Evolutionary conservation across 2,113 vertebrate species (phyloP).

Genomic region (Anas platyrhynchos): DNA sequence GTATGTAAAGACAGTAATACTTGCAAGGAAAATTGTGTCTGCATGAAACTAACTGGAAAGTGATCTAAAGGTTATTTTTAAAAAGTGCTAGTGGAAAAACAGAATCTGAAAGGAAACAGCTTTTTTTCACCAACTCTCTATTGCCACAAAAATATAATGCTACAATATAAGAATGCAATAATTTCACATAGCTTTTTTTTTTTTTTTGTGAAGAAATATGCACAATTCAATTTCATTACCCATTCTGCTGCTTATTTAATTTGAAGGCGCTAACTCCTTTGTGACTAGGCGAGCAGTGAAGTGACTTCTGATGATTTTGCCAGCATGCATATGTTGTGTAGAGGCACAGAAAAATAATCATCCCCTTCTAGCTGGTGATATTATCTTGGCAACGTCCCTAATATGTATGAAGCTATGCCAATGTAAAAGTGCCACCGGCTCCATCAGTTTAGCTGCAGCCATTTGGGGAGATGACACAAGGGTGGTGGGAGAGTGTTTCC

Average conservation of each 20-base stretch:
- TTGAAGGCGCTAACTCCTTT: background rate
- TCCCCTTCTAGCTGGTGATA: background rate
- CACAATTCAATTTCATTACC: background rate
- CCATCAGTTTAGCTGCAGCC: constrained; percentile 10
- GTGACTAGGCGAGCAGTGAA: constrained; percentile 1
- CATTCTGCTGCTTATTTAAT: background rate
- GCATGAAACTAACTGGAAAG: background rate
- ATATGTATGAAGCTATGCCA: background rate
- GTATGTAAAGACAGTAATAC: background rate
- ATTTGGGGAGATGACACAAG: background rate
- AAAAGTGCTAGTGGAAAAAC: background rate
- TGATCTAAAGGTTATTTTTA: background rate
- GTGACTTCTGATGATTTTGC: background rate
- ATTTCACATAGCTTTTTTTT: background rate
- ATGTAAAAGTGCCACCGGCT: background rate
- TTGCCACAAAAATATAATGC: background rate
- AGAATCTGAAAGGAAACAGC: background rate
- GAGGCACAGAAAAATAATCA: constrained; percentile 43
- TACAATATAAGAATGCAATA: background rate
- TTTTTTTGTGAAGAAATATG: background rate
- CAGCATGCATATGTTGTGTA: constrained; percentile 19
- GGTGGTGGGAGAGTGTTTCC: constrained; percentile 21
- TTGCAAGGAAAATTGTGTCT: background rate
- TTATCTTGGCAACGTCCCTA: constrained; percentile 28
- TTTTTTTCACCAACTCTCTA: background rate